Base-by-base conservation (phyloP, 2,888 invertebrate species). In the Latrodectus hesperus region DNA sequence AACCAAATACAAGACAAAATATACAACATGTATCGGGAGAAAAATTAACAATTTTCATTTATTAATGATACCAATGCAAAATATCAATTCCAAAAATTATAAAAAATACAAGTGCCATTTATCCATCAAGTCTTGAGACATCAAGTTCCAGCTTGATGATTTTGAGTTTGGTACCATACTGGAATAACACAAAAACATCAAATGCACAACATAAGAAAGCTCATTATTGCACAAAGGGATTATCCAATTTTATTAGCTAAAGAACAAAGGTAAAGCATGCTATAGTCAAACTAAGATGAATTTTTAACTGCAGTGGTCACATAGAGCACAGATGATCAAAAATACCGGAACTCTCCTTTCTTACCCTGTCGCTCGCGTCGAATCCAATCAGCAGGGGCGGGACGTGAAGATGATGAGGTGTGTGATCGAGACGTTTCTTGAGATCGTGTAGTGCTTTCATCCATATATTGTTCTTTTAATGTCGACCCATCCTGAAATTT, bases 281-380 rank as follows among this genome's bases (percentile, higher is more conserved):
- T 38, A 12, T 17, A 12, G 16, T 26, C 26, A 9, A 55, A 26
- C 22, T 17, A 17, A 53, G 53, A 49, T 55, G 22, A 73, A 71
- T 64, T 55, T 68, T 49, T 22, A 16, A 53, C 38, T 68, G 72
- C 49, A 60, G 55, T 52, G 22, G 22, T 68, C 17, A 73, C 14
- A 51, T 17, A 10, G 71, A 51, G 49, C 16, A 49, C 51, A 16
- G 14, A 49, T 60, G 53, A 52, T 89, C 89, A 97, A 94, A 97
- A 97, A 93, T 97, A 97, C 93, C 97, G 95, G 93, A 97, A 97
- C 94, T 97, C 97, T 93, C 97, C 97, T 94, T 97, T 97, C 94
- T 97, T 97, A 94, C 97, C 97, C 92, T 96, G 95, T 91, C 96
- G 94, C 92, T 97, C 96, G 92, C 96, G 96, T 91, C 96, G 95